Conservation (phyloP, 2,113 vertebrate species). For the Steatornis caripensis region DNA sequence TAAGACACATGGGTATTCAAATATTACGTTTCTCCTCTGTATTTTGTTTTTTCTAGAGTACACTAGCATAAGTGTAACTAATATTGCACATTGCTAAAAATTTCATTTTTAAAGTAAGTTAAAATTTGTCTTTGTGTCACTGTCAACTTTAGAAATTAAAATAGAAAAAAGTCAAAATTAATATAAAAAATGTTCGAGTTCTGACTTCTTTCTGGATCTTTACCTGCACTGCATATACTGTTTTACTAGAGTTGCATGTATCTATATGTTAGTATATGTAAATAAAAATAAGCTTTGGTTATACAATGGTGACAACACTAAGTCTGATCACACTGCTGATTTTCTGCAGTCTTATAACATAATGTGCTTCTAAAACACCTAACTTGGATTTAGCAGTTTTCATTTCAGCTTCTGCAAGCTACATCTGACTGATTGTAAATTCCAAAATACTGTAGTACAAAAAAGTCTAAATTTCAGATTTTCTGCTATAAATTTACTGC, state of each 20-base stretch:
- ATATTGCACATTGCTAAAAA: not conserved
- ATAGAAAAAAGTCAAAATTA: not conserved
- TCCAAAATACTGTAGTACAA: not conserved
- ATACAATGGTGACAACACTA: not conserved
- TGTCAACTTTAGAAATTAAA: not conserved
- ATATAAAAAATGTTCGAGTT: not conserved
- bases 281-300: not conserved
- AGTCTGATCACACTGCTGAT: not conserved
- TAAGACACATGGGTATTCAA: not conserved
- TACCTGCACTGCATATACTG: not conserved
- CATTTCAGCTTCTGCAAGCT: not conserved
- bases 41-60: not conserved
- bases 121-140: not conserved
- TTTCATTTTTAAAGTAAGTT: not conserved
- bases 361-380: not conserved
- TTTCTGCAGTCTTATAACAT: not conserved
- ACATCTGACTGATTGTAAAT: not conserved
- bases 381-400: not conserved
- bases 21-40: rapidly evolving
- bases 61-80: not conserved
- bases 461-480: not conserved
- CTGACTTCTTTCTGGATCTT: not conserved
- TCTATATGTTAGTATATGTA: not conserved
- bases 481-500: not conserved
- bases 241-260: not conserved